phyloP scores from a whole-genome alignment of 2,888 invertebrate species.

The Ischnura elegans region DNA sequence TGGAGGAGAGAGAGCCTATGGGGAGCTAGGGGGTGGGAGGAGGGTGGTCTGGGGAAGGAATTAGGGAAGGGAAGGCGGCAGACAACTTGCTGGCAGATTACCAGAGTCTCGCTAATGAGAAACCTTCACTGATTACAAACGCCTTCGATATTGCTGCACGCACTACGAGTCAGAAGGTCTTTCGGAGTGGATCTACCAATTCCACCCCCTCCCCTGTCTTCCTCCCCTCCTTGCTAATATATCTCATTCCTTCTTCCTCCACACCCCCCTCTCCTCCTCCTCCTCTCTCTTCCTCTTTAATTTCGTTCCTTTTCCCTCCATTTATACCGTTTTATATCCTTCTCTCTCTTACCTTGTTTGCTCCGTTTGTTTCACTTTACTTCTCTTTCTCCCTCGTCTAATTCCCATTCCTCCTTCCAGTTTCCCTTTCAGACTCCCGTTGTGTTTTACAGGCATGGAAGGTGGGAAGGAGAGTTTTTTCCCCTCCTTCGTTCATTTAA shows the following conservation, averaged over 20 bases:
- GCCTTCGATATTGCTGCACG: slow-evolving; percentile 66
- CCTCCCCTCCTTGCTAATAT: slow-evolving; percentile 32
- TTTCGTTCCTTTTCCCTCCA: slow-evolving; percentile 64
- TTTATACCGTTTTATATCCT: slow-evolving; percentile 59
- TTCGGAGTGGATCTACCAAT: slow-evolving; percentile 66
- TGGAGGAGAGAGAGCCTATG: neutral
- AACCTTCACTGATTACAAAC: slow-evolving; percentile 67
- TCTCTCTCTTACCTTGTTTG: neutral
- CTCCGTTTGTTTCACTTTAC: slow-evolving; percentile 34
- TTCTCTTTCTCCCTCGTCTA: neutral
- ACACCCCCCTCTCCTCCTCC: slow-evolving; percentile 3
- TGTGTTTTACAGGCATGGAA: slow-evolving; percentile 30
- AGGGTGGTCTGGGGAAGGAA: neutral
- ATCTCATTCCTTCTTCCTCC: slow-evolving; percentile 48
- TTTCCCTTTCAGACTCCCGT: neutral
- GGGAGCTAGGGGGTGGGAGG: neutral
- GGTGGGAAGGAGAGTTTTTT: too few species aligned
- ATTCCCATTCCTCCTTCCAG: neutral
- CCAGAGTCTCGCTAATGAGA: slow-evolving; percentile 67
- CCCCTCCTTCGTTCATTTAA: too few species aligned
- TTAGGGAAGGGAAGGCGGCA: slow-evolving; percentile 57
- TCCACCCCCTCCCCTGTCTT: neutral
- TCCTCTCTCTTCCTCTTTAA: slow-evolving; percentile 49
- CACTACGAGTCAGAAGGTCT: slow-evolving; percentile 61
- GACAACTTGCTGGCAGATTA: slow-evolving; percentile 67